Conservation (phyloP, 2,113 vertebrate genomes). For the Xyliphius kryptos region DNA sequence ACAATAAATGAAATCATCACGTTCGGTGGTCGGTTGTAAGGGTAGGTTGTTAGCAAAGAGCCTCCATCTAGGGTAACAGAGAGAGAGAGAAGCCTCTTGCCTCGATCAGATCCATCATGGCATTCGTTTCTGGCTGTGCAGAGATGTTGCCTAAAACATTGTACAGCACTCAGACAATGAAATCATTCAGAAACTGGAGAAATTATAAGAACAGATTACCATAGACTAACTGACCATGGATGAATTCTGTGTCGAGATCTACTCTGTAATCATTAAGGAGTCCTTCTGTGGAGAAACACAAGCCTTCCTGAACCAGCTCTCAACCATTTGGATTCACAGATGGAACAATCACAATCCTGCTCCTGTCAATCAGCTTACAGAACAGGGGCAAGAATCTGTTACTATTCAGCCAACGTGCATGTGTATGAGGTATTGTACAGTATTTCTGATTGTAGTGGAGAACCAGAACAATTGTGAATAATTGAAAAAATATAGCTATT, state of each 20-base stretch:
- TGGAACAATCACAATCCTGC: conserved; percentile 86
- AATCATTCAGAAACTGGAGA: too few species aligned
- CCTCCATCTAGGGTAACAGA: conserved; percentile 87
- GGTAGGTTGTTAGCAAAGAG: conserved; percentile 84
- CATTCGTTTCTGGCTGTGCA: conserved; percentile 82
- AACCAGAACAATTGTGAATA: too few species aligned
- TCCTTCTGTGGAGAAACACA: conserved; percentile 75
- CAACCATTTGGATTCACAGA: conserved; percentile 90
- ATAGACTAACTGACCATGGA: conserved; percentile 66
- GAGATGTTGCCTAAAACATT: conserved; percentile 74
- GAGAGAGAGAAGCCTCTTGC: conserved; percentile 82
- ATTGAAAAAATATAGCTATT: too few species aligned
- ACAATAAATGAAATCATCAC: conserved; percentile 63
- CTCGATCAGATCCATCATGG: conserved; percentile 82
- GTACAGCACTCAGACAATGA: too few species aligned
- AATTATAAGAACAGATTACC: not conserved
- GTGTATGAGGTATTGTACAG: too few species aligned
- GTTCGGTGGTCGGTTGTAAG: conserved; percentile 84
- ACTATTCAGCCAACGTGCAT: too few species aligned
- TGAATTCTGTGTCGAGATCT: conserved; percentile 89
- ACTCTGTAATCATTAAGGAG: conserved; percentile 70
- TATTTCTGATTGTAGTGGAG: too few species aligned
- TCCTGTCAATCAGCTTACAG: conserved; percentile 90
- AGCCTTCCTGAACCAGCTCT: conserved; percentile 76
- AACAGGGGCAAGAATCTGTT: too few species aligned